Conservation (phyloP, 1,140 invertebrate species). For the Brachionus rotundiformis region DNA sequence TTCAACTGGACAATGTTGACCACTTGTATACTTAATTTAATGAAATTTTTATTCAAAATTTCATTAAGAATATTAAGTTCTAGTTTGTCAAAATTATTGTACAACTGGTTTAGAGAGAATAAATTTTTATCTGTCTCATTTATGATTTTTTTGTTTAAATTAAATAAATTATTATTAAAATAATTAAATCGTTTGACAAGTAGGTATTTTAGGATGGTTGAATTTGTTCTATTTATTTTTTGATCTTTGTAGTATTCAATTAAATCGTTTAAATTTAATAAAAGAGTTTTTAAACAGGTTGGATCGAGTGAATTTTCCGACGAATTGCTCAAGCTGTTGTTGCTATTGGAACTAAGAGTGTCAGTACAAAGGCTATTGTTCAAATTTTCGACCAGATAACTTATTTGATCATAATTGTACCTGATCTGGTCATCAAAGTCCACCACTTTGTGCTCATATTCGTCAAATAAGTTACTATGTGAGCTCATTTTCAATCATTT, state of each 20-base stretch:
- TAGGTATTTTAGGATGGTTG: background rate
- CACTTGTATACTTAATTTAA: background rate
- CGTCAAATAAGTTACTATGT: background rate
- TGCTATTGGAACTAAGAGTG: background rate
- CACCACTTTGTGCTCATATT: background rate
- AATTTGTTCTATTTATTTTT: background rate
- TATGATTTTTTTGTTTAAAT: slow-evolving; percentile 28
- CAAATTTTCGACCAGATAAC: background rate
- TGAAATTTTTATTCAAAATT: slow-evolving; percentile 21
- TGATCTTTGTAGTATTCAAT: slow-evolving; percentile 17
- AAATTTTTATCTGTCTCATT: background rate
- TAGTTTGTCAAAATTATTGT: slow-evolving; percentile 1
- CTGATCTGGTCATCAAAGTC: background rate
- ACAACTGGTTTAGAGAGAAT: background rate
- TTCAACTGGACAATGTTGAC: background rate
- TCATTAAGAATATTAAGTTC: background rate
- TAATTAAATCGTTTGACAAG: slow-evolving; percentile 1
- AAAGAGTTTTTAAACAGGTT: background rate
- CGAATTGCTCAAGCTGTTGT: slow-evolving; percentile 10
- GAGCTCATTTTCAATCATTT: background rate
- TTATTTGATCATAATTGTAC: background rate
- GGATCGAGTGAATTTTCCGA: slow-evolving; percentile 7
- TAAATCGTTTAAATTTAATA: slow-evolving; percentile 5
- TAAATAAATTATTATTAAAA: slow-evolving; percentile 34
- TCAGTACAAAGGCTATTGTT: background rate